Evolutionary conservation across 2,797 vertebrate species (phyloP).

Genomic region (Pseudomugil gertrudae): DNA sequence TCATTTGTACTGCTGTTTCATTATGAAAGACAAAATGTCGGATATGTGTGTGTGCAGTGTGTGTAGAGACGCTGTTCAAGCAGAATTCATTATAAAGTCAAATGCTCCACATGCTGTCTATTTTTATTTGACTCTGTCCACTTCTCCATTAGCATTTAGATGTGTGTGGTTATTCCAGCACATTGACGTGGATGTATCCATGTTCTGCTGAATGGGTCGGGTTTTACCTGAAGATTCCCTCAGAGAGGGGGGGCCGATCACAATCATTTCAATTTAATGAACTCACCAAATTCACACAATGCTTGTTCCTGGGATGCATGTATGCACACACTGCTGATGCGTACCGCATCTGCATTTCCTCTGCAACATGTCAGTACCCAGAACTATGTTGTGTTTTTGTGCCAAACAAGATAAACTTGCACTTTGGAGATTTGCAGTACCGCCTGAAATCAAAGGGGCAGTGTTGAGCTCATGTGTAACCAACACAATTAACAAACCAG

Average conservation of each 20-base stretch:
- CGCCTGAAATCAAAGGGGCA: no score
- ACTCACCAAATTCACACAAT: neutral
- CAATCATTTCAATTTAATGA: neutral
- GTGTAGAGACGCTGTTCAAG: neutral
- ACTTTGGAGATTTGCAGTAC: no score
- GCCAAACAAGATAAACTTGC: no score
- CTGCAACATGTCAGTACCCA: no score
- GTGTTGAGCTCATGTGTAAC: no score
- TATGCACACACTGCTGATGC: neutral
- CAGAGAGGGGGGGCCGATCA: neutral
- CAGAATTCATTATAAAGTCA: neutral
- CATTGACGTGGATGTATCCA: neutral
- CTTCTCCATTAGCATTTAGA: constrained; percentile 51
- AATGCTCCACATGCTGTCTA: constrained; percentile 15
- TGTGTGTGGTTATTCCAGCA: constrained; percentile 10
- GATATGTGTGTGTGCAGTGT: no score
- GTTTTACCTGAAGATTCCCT: neutral
- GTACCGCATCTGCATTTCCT: neutral
- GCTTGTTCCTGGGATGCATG: neutral
- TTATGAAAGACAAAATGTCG: no score
- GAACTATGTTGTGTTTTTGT: no score
- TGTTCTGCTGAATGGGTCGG: neutral
- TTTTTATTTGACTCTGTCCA: constrained; percentile 10
- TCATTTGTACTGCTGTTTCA: constrained; percentile 10
- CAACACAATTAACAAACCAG: no score